These are phyloP conservation scores for Temnothorax nylanderi DNA, from an alignment of 1,140 invertebrate species.

Conservation along the genomic window DNA sequence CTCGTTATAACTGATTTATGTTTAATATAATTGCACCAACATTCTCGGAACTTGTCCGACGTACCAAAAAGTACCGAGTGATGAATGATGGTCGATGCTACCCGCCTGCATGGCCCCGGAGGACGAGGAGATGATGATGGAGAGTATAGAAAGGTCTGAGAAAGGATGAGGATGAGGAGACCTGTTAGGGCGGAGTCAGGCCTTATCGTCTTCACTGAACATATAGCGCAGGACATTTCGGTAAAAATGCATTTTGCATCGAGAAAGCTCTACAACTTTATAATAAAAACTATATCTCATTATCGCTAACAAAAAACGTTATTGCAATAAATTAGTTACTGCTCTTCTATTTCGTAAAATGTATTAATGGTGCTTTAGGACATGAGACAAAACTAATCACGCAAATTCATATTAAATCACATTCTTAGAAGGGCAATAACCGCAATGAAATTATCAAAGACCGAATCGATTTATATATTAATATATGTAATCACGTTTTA, in stretches of 20 bases:
- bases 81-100: conserved; percentile 75
- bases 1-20: conserved; percentile 81
- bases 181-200: conserved; percentile 49
- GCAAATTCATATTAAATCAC: background rate
- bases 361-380: background rate
- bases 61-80: conserved; percentile 74
- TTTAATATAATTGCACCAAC: conserved; percentile 78
- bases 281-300: background rate
- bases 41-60: conserved; percentile 71
- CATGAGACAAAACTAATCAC: background rate
- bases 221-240: background rate
- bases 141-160: conserved; percentile 17
- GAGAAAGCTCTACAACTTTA: background rate
- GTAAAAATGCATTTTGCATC: background rate
- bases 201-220: conserved; percentile 51
- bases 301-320: background rate
- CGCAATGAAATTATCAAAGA: background rate
- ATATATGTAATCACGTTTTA: background rate
- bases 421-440: background rate
- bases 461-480: background rate
- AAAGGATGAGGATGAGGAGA: conserved; percentile 54
- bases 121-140: conserved; percentile 69
- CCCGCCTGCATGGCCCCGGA: conserved; percentile 52
- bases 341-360: background rate
- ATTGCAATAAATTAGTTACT: background rate